Evolutionary conservation across 2,113 vertebrate genomes (phyloP), one percentile per base, ranked within the genome.

Genomic region (Grammomys dolichurus): DNA sequence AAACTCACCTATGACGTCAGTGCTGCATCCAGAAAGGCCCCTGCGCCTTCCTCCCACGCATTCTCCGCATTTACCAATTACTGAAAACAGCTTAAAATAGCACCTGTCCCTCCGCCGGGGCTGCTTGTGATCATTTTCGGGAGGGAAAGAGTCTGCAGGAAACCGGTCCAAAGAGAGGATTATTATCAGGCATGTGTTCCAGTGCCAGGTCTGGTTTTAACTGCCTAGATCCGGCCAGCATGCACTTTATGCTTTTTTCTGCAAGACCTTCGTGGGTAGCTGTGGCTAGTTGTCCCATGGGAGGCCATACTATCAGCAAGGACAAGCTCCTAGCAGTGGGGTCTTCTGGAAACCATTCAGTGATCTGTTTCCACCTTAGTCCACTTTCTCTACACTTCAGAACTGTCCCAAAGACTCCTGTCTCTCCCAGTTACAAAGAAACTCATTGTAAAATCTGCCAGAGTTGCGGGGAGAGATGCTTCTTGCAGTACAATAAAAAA

Each of bases 51-150:
- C 70, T 94, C 95, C 90, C 90, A 96, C 33, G 56, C 91, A 48
- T 91, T 70, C 87, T 90, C 93, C 11, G 7, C 56, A 93, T 97
- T 98, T 97, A 96, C 95, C 97, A 98, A 85, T 98, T 97, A 97
- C 77, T 46, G 91, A 85, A 97, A 97, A 97, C 63, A 97, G 94
- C 97, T 96, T 96, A 80, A 97, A 98, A 98, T 97, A 98, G 98
- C 97, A 90, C 94, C 81, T 81, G 90, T 91, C 92, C 78, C 95
- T 97, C 78, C 80, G 81, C 97, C 40, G 90, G 80, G 92, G 89
- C 82, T 95, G 96, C 96, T 65, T 90, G 90, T 93, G 46, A 86
- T 92, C 54, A 72, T 97, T 97, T 98, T 87, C 31, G 84, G 82
- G 96, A 89, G 96, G 89, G 95, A 98, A 95, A 76, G 70, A 67